Evolutionary conservation across 2,888 invertebrate genomes (phyloP).

Genomic region (Colletes collaris): DNA sequence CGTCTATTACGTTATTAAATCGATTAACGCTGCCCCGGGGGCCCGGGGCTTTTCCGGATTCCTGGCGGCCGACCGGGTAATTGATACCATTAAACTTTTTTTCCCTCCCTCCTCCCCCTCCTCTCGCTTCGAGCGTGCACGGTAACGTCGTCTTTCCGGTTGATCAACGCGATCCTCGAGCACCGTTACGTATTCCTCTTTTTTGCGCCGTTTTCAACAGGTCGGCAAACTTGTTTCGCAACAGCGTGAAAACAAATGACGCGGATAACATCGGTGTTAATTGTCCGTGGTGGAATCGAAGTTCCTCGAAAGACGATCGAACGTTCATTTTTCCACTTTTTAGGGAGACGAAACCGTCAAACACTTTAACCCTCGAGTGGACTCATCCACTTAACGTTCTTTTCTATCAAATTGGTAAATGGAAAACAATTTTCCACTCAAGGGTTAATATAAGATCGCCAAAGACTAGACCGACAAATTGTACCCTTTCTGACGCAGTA

Average conservation of each 20-base stretch:
- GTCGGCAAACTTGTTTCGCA: constrained; percentile 7
- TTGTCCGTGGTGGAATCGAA: neutral
- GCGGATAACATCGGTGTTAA: neutral
- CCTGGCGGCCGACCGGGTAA: neutral
- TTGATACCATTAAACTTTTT: constrained; percentile 14
- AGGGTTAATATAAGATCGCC: too few relatives aligned
- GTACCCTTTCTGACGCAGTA: too few relatives aligned
- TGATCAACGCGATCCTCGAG: constrained; percentile 5
- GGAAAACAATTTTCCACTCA: too few relatives aligned
- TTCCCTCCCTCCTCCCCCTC: too few relatives aligned
- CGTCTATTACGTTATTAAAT: constrained; percentile 45
- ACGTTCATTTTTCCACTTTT: too few relatives aligned
- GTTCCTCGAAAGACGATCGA: too few relatives aligned
- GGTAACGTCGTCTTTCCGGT: neutral
- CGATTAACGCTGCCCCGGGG: constrained; percentile 7
- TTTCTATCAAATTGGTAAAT: too few relatives aligned
- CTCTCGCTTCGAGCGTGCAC: neutral
- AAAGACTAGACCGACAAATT: too few relatives aligned
- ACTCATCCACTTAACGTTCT: too few relatives aligned
- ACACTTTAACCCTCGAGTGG: too few relatives aligned
- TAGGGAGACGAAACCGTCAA: too few relatives aligned
- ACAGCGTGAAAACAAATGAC: neutral
- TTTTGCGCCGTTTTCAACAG: neutral
- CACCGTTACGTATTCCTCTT: constrained; percentile 9
- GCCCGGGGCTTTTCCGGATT: neutral